Percentiles rank a stretch among this genome's conserved stretches.
These are phyloP conservation scores for Ornithoptera priamus DNA, from an alignment of 2,888 invertebrate genomes.

Conservation along the genomic window DNA sequence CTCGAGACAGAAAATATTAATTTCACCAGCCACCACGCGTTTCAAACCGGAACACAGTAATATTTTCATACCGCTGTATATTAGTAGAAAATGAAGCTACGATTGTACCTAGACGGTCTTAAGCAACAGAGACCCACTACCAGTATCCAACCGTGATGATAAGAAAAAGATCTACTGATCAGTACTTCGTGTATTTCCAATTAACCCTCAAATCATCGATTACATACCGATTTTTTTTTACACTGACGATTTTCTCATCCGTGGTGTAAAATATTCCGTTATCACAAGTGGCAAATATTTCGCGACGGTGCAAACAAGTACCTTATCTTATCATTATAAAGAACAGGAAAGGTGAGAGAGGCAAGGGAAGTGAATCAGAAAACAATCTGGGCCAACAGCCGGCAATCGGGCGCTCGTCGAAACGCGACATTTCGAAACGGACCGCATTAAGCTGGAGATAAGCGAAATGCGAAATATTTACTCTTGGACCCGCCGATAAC, in stretches of 20 bases:
- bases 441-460: constrained; percentile 67
- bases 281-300: constrained; percentile 15
- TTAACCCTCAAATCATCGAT: too few relatives aligned
- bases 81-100: too few relatives aligned
- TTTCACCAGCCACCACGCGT: too few relatives aligned
- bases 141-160: too few relatives aligned
- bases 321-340: constrained; percentile 30
- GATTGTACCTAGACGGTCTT: too few relatives aligned
- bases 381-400: constrained; percentile 47
- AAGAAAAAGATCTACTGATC: too few relatives aligned
- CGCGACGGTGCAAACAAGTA: constrained; percentile 10
- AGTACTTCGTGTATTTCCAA: too few relatives aligned
- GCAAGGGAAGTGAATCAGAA: constrained; percentile 38
- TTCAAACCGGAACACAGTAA: too few relatives aligned
- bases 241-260: constrained; percentile 4
- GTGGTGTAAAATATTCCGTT: constrained; percentile 17
- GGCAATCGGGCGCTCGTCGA: constrained; percentile 54
- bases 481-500: constrained; percentile 68
- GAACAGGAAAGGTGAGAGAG: constrained; percentile 21
- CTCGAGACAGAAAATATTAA: too few relatives aligned
- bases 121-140: too few relatives aligned
- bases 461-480: constrained; percentile 74
- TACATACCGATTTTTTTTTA: too few relatives aligned
- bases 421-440: constrained; percentile 69
- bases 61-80: too few relatives aligned